Evolutionary conservation across 1,140 invertebrate genomes (phyloP), one percentile per base, ranked within the genome.

Genomic region (Papilio dardanus): DNA sequence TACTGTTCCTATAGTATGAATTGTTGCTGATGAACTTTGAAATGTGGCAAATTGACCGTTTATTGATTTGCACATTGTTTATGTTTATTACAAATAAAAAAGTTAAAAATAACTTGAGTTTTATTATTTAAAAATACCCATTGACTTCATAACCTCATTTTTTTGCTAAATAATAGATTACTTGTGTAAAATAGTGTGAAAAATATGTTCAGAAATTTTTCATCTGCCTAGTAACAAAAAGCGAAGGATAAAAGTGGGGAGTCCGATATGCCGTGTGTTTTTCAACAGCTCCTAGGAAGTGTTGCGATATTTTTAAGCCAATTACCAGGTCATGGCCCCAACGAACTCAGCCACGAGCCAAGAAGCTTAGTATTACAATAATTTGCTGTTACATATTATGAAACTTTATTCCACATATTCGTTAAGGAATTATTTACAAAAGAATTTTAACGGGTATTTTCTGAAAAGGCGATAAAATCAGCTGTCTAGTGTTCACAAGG

Each of bases 11-110:
- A 81, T 83, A 78, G 74, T 74, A 84, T 79, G 83, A 79, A 82
- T 85, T 79, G 83, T 83, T 79, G 79, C 83, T 84, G 86, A 82
- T 76, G 24, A 84, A 86, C 81, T 81, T 78, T 82, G 78, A 83
- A 84, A 87, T 84, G 84, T 88, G 81, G 88, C 89, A 91, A 91
- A 90, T 90, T 84, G 81, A 86, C 80, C 75, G 77, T 87, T 87
- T 88, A 90, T 83, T 88, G 84, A 89, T 92, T 92, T 92, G 89
- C 91, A 88, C 90, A 91, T 90, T 89, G 90, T 92, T 92, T 87
- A 91, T 90, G 88, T 90, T 92, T 91, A 91, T 90, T 88, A 86
- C 83, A 85, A 91, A 90, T 90, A 90, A 91, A 91, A 82, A 89
- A 83, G 80, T 90, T 87, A 83, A 86, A 88, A 88, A 83, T 76